A percentile compares a stretch with the other conserved stretches of the same genome.
phyloP scores from a whole-genome alignment of 2,113 vertebrate species.

The Aptenodytes forsteri region DNA sequence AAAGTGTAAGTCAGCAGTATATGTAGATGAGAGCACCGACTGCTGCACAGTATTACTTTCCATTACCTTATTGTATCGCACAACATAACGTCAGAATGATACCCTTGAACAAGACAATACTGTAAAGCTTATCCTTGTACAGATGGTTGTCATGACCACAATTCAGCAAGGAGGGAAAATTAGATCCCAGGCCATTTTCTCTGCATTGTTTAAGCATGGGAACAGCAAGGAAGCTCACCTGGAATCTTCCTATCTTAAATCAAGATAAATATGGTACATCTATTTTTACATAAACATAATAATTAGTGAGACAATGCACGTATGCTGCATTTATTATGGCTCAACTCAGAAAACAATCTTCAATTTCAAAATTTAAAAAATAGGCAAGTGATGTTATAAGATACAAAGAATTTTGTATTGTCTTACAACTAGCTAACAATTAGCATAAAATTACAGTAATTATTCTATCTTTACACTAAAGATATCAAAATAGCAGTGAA shows the following conservation, averaged over 20 bases:
- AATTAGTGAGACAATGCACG: neutral
- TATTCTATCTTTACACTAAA: neutral
- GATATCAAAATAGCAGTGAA: neutral
- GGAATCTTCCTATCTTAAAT: slow-evolving; percentile 21
- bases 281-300: neutral
- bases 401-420: neutral
- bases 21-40: neutral
- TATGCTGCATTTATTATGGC: neutral
- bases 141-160: slow-evolving; percentile 60
- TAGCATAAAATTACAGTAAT: neutral
- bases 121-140: slow-evolving; percentile 54
- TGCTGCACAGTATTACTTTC: slow-evolving; percentile 23
- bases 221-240: slow-evolving; percentile 37
- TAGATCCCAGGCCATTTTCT: slow-evolving; percentile 58
- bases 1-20: neutral
- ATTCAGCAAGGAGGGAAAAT: slow-evolving; percentile 52
- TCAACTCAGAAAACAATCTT: neutral
- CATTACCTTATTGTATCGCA: slow-evolving; percentile 8
- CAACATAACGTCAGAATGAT: neutral
- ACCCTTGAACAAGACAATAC: neutral
- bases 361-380: neutral
- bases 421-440: neutral
- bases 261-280: slow-evolving; percentile 18
- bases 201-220: slow-evolving; percentile 29
- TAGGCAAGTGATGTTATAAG: neutral